Conservation (phyloP, 2,888 invertebrate genomes). For the Dryobota labecula region DNA sequence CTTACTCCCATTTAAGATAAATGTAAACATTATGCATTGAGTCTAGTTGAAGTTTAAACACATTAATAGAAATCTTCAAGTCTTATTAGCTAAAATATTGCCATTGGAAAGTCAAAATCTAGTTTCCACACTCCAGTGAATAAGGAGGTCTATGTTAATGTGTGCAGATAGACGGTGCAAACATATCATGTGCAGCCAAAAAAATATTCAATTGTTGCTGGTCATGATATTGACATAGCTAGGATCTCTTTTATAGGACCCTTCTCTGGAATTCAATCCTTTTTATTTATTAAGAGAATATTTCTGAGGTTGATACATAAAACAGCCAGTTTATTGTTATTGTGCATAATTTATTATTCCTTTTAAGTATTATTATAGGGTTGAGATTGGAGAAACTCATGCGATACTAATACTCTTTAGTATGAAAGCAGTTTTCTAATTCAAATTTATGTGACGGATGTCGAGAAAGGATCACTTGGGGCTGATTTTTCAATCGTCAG, state of each 20-base stretch:
- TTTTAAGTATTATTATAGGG: not conserved
- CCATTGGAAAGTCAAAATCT: slow-evolving; percentile 70
- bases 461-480: not conserved
- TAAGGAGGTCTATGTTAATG: slow-evolving; percentile 63
- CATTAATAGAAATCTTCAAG: slow-evolving; percentile 63
- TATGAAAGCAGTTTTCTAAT: not conserved
- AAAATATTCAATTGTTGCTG: slow-evolving; percentile 31
- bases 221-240: not conserved
- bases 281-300: not conserved
- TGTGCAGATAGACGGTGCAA: slow-evolving; percentile 46
- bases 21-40: slow-evolving; percentile 11
- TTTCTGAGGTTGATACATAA: not conserved
- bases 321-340: not conserved
- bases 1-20: slow-evolving; percentile 16
- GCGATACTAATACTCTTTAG: not conserved
- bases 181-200: slow-evolving; percentile 46
- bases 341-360: not conserved
- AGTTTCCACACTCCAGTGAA: slow-evolving; percentile 61
- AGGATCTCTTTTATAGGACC: not conserved
- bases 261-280: not conserved
- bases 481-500: too few relatives aligned
- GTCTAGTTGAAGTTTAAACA: slow-evolving; percentile 41
- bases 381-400: too few relatives aligned
- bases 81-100: slow-evolving; percentile 60
- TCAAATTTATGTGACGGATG: not conserved